Conservation (phyloP, 1,140 invertebrate genomes). For the Ips nitidus region DNA sequence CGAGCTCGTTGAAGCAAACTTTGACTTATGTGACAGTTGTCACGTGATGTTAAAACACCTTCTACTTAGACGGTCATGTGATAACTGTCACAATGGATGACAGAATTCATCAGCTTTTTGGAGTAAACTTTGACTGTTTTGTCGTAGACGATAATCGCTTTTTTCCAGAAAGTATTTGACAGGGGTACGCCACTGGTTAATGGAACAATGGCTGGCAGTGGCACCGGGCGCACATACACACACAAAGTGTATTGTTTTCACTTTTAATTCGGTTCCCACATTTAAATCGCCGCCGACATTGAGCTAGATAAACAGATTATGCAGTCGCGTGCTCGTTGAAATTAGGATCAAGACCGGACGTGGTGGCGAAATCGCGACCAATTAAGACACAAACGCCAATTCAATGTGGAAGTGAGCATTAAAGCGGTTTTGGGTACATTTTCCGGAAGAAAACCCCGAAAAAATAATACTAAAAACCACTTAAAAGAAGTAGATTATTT, state of each 20-base stretch:
- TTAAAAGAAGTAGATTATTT: too few relatives aligned
- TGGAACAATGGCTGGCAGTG: conserved; percentile 24
- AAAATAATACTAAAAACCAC: neutral
- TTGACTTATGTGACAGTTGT: too few relatives aligned
- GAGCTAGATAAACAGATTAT: conserved; percentile 44
- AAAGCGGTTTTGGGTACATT: conserved; percentile 1
- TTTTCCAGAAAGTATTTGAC: neutral
- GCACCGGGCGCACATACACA: conserved; percentile 17
- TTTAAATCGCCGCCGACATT: conserved; percentile 46
- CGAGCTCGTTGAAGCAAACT: too few relatives aligned
- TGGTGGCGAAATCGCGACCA: conserved; percentile 5
- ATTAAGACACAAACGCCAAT: conserved; percentile 4
- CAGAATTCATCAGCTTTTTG: too few relatives aligned
- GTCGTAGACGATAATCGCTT: too few relatives aligned
- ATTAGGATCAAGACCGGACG: conserved; percentile 28
- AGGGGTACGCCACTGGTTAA: conserved; percentile 3
- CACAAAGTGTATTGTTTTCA: conserved; percentile 47
- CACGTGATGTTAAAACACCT: too few relatives aligned
- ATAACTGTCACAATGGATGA: too few relatives aligned
- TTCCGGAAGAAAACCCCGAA: neutral
- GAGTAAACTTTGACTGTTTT: too few relatives aligned
- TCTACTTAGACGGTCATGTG: too few relatives aligned
- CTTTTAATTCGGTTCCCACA: conserved; percentile 47
- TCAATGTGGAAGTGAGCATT: neutral
- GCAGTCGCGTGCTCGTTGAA: conserved; percentile 25